Percentiles rank a stretch among this genome's conserved stretches.
Evolutionary conservation across 2,888 invertebrate species (phyloP).

Genomic region (Helleia helle): DNA sequence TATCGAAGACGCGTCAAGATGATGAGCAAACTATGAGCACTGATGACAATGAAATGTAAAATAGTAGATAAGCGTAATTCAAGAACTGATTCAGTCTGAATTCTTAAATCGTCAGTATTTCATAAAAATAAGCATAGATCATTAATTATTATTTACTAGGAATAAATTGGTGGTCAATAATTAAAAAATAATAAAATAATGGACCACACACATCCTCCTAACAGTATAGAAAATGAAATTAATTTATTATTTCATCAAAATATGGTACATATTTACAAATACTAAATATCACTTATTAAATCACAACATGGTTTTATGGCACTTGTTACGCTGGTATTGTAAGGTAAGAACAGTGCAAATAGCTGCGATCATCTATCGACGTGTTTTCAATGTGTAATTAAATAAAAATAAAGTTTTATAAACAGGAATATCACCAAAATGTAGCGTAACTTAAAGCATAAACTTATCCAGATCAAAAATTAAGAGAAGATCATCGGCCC

Average conservation of each 20-base stretch:
- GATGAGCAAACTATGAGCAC: constrained; percentile 21
- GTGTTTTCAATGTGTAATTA: constrained; percentile 51
- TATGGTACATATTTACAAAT: constrained; percentile 74
- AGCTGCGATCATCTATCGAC: constrained; percentile 32
- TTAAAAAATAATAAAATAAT: constrained; percentile 3
- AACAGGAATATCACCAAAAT: constrained; percentile 60
- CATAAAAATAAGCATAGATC: constrained; percentile 3
- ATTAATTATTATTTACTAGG: constrained; percentile 1
- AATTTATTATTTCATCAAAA: constrained; percentile 38
- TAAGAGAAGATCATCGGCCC: constrained; percentile 38
- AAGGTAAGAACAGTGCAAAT: constrained; percentile 23
- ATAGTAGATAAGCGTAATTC: constrained; percentile 24
- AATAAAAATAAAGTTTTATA: constrained; percentile 30
- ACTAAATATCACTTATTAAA: constrained; percentile 72
- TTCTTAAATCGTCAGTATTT: constrained; percentile 9
- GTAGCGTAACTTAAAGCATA: constrained; percentile 43
- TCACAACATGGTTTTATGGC: constrained; percentile 73
- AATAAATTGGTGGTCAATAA: not conserved
- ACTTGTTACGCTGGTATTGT: constrained; percentile 61
- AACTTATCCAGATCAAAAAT: constrained; percentile 61
- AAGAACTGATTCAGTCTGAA: constrained; percentile 17
- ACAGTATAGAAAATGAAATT: constrained; percentile 5
- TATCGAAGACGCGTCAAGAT: constrained; percentile 63
- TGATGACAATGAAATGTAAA: constrained; percentile 29
- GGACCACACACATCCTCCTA: not conserved